These are phyloP conservation scores for Heterocephalus glaber DNA, from an alignment of 2,113 vertebrate species.

Conservation along the genomic window DNA sequence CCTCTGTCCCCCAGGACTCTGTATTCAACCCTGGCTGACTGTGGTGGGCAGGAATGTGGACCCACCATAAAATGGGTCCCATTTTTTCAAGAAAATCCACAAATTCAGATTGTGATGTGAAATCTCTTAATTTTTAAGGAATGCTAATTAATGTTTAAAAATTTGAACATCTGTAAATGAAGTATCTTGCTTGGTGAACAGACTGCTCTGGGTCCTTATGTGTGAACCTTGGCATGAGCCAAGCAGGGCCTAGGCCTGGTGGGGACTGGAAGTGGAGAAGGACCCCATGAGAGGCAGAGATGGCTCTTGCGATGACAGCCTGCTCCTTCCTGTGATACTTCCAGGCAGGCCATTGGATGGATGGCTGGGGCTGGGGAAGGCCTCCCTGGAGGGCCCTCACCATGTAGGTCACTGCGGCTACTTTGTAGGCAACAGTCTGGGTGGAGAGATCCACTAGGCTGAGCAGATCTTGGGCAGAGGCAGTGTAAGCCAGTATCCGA, in stretches of 20 bases:
- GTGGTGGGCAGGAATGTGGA: not conserved
- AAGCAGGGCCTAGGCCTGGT: not conserved
- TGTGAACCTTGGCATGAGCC: not conserved
- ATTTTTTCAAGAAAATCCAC: not conserved
- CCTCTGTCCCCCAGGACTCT: rapidly evolving
- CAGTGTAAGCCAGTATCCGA: not conserved
- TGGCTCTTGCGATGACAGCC: not conserved
- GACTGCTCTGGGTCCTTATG: not conserved
- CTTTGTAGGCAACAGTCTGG: constrained; percentile 90
- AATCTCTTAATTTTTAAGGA: not conserved
- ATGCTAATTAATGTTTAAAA: not conserved
- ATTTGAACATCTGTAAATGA: not conserved
- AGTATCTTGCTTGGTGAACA: rapidly evolving
- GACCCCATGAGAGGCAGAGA: not conserved
- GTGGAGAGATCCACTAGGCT: constrained; percentile 89
- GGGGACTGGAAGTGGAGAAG: not conserved
- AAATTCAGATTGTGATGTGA: not conserved
- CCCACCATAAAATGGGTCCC: not conserved
- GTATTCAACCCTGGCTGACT: not conserved
- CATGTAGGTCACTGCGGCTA: constrained; percentile 88
- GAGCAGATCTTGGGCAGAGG: constrained; percentile 85
- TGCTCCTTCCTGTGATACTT: not conserved
- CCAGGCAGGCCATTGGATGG: not conserved
- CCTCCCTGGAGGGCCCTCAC: constrained; percentile 76
- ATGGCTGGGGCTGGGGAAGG: not conserved